Evolutionary conservation across 2,888 invertebrate genomes (phyloP).

Genomic region (Andrena hattorfiana): DNA sequence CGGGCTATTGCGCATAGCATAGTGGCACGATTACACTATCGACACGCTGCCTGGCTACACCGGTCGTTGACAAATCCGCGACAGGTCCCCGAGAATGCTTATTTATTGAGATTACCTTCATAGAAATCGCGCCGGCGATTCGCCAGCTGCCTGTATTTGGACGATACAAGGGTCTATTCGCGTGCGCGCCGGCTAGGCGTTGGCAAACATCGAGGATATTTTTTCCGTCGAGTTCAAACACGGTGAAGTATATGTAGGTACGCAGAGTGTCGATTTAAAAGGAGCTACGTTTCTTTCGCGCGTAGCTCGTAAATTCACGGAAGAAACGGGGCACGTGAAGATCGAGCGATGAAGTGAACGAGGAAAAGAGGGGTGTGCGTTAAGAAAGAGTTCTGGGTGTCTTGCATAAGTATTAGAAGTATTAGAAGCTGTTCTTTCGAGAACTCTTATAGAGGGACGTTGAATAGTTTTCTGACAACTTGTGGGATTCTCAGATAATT

Average conservation of each 20-base stretch:
- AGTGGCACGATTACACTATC: constrained; percentile 35
- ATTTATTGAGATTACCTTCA: constrained; percentile 52
- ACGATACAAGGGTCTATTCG: constrained; percentile 5
- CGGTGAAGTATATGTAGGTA: neutral
- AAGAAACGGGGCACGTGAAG: too few species aligned
- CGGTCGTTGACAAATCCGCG: constrained; percentile 44
- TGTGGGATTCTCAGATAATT: too few species aligned
- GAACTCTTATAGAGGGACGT: too few species aligned
- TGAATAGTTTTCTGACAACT: too few species aligned
- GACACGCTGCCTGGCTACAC: constrained; percentile 5
- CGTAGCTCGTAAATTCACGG: neutral
- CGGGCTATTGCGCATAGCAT: constrained; percentile 24
- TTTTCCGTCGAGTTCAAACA: too few species aligned
- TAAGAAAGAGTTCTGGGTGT: too few species aligned
- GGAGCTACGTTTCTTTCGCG: neutral
- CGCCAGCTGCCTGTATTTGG: constrained; percentile 8
- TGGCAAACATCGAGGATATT: neutral
- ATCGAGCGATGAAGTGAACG: too few species aligned
- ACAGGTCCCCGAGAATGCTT: constrained; percentile 26
- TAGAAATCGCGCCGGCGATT: constrained; percentile 19
- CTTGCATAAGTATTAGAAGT: too few species aligned
- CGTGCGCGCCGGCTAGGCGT: neutral
- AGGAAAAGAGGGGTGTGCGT: too few species aligned
- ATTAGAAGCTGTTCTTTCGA: too few species aligned
- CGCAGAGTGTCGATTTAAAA: neutral